phyloP scores from a whole-genome alignment of 2,888 invertebrate species.

The Cephus runcator region DNA sequence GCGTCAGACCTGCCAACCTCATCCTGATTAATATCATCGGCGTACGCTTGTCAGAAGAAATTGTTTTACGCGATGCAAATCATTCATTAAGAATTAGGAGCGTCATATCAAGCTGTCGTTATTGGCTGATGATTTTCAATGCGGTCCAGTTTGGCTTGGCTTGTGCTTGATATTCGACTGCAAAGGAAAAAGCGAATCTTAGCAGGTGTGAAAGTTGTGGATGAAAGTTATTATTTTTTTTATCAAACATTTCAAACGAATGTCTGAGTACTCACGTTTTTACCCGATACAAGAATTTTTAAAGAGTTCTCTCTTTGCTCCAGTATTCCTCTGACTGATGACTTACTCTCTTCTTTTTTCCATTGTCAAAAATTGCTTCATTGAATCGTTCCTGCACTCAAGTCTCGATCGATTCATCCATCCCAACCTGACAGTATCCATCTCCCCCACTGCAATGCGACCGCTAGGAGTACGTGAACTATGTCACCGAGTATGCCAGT shows the following conservation, averaged over 20 bases:
- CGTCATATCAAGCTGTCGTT: background rate
- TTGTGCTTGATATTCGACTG: background rate
- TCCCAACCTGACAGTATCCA: background rate
- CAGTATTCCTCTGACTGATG: background rate
- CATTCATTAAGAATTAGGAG: background rate
- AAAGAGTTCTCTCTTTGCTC: background rate
- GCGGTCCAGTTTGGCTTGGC: background rate
- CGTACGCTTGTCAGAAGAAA: background rate
- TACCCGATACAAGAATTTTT: background rate
- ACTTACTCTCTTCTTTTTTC: background rate
- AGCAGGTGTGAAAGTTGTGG: background rate
- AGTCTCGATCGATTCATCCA: background rate
- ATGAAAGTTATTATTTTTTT: background rate
- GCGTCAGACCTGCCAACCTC: constrained; percentile 28
- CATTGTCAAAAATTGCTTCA: background rate
- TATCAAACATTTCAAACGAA: background rate
- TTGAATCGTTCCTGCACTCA: background rate
- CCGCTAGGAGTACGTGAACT: background rate
- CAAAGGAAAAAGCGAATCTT: background rate
- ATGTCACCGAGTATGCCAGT: background rate
- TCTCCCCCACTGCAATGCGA: background rate
- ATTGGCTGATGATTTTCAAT: background rate
- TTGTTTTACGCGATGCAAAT: background rate
- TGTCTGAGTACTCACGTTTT: background rate
- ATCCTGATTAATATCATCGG: background rate